A percentile compares a stretch with the other conserved stretches of the same genome.
Evolutionary conservation across 2,113 vertebrate species (phyloP).

Genomic region (Paracanthobrama guichenoti): DNA sequence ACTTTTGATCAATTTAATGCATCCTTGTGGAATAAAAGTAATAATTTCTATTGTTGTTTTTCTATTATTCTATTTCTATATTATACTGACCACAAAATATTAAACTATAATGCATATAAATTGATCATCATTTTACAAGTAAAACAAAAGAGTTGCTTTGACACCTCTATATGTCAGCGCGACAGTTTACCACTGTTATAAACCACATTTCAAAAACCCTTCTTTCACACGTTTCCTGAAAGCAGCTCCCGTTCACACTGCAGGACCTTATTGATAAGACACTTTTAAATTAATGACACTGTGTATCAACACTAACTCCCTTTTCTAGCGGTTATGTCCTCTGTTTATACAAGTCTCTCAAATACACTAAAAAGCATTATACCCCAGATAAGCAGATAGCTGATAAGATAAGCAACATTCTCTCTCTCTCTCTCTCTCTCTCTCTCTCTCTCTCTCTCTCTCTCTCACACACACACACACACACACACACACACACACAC

Average conservation of each 20-base stretch:
- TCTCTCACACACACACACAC: not conserved
- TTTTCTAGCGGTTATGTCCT: not conserved
- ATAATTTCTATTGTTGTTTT: too few relatives aligned
- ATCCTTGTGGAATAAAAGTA: not conserved
- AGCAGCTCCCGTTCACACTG: not conserved
- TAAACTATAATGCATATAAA: not conserved
- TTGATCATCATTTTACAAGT: not conserved
- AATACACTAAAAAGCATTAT: constrained; percentile 19
- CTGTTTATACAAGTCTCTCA: constrained; percentile 20
- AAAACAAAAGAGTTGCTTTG: not conserved
- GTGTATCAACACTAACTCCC: not conserved
- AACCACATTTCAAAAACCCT: constrained; percentile 1
- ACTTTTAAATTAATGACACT: not conserved
- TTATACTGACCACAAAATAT: not conserved
- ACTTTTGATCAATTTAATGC: not conserved
- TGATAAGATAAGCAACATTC: constrained; percentile 39
- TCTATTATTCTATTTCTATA: too few relatives aligned
- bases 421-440: too few relatives aligned
- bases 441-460: too few relatives aligned
- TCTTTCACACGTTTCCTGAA: not conserved
- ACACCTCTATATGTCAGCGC: not conserved
- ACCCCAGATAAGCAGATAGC: constrained; percentile 29
- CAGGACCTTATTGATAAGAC: not conserved
- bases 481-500: not conserved
- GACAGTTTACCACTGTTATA: not conserved